Evolutionary conservation across 2,888 invertebrate genomes (phyloP).

Genomic region (Carterocephalus palaemon): DNA sequence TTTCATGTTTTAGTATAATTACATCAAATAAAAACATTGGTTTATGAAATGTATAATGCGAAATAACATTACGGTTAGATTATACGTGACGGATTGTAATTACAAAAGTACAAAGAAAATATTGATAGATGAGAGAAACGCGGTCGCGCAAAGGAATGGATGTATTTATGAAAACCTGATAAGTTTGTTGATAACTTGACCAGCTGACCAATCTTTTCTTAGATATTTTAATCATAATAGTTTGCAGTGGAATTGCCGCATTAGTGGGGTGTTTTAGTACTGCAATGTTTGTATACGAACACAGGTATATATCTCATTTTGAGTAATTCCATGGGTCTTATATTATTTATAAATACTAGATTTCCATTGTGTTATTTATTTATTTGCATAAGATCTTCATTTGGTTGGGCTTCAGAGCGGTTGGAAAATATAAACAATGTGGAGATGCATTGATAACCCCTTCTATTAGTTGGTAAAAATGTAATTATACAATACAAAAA

Average conservation of each 20-base stretch:
- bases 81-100: conserved; percentile 58
- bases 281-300: conserved; percentile 3
- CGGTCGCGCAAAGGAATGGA: conserved; percentile 50
- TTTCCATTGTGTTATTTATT: conserved; percentile 1
- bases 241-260: conserved; percentile 62
- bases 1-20: conserved; percentile 59
- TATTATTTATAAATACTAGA: conserved; percentile 11
- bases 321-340: neutral
- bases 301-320: conserved; percentile 12
- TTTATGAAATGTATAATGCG: conserved; percentile 55
- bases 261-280: conserved; percentile 38
- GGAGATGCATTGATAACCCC: too few relatives aligned
- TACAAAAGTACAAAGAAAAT: conserved; percentile 70
- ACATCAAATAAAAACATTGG: conserved; percentile 52
- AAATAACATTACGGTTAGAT: conserved; percentile 58
- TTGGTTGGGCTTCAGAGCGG: neutral
- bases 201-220: conserved; percentile 54
- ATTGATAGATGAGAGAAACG: conserved; percentile 42
- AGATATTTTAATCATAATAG: conserved; percentile 15
- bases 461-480: too few relatives aligned
- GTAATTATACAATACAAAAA: too few relatives aligned
- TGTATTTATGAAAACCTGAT: conserved; percentile 47
- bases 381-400: conserved; percentile 1
- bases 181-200: conserved; percentile 44
- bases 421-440: too few relatives aligned